Evolutionary conservation across 2,888 invertebrate species (phyloP).

Genomic region (Tenthredo mesomela): DNA sequence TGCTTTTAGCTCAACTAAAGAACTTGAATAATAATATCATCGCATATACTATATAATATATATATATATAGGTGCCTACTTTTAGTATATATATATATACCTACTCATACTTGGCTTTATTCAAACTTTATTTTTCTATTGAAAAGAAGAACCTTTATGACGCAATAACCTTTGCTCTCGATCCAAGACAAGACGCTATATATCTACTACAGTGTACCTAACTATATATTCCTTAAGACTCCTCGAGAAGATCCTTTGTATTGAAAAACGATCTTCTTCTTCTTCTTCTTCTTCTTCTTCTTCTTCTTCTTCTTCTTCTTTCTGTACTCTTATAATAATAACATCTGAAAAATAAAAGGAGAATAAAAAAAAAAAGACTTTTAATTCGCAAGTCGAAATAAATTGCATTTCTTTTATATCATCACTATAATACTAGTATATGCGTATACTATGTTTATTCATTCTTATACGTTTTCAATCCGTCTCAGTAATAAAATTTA

Average conservation of each 20-base stretch:
- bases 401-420: not conserved
- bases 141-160: constrained; percentile 37
- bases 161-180: constrained; percentile 42
- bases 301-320: not conserved
- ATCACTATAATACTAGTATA: too few relatives aligned
- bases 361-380: not conserved
- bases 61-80: not conserved
- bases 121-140: constrained; percentile 35
- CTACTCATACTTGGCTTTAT: not conserved
- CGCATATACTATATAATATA: not conserved
- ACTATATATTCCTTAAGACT: constrained; percentile 16
- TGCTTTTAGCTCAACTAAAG: constrained; percentile 22
- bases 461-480: not conserved
- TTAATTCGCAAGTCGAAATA: not conserved
- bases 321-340: not conserved
- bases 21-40: not conserved
- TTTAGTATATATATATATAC: not conserved
- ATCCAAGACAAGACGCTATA: constrained; percentile 23
- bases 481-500: not conserved
- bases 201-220: not conserved
- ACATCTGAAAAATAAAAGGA: not conserved
- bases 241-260: constrained; percentile 1
- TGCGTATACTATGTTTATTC: not conserved
- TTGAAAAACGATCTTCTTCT: not conserved
- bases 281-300: not conserved